Conservation (phyloP, 2,797 vertebrate species). For the Sarcophilus harrisii region DNA sequence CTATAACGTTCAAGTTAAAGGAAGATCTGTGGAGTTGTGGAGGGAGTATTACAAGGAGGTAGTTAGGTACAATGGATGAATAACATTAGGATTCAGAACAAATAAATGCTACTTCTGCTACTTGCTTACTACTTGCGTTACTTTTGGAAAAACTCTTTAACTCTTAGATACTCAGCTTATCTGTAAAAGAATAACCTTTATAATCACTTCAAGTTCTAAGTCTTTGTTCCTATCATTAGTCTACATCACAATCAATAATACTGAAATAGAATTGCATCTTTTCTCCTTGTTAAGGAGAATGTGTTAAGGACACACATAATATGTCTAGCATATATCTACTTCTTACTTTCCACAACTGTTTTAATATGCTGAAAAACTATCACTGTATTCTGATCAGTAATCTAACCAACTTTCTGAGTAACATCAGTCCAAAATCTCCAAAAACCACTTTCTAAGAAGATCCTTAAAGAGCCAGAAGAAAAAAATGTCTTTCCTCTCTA, state of each 20-base stretch:
- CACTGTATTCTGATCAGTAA: not conserved
- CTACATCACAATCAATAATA: not conserved
- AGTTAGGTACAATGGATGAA: not conserved
- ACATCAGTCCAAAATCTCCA: not conserved
- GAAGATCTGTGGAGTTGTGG: not conserved
- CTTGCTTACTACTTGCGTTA: constrained; percentile 11
- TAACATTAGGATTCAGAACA: not conserved
- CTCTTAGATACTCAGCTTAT: constrained; percentile 6
- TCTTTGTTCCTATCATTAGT: not conserved
- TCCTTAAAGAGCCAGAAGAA: not conserved
- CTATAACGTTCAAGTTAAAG: not conserved
- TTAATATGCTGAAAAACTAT: not conserved
- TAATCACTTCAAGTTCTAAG: not conserved
- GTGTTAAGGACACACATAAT: not conserved
- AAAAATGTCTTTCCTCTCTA: not conserved
- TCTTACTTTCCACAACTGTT: not conserved
- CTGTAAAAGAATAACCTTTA: not conserved
- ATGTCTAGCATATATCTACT: not conserved
- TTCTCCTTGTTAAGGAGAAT: no score
- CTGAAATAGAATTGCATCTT: not conserved
- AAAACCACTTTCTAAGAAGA: not conserved
- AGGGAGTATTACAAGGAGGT: not conserved
- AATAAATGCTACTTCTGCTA: not conserved
- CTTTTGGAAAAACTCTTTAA: constrained; percentile 28
- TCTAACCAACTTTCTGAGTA: not conserved